A percentile compares a stretch with the other conserved stretches of the same genome.
These are phyloP conservation scores for Thumatha senex DNA, from an alignment of 2,888 invertebrate genomes.

Conservation along the genomic window DNA sequence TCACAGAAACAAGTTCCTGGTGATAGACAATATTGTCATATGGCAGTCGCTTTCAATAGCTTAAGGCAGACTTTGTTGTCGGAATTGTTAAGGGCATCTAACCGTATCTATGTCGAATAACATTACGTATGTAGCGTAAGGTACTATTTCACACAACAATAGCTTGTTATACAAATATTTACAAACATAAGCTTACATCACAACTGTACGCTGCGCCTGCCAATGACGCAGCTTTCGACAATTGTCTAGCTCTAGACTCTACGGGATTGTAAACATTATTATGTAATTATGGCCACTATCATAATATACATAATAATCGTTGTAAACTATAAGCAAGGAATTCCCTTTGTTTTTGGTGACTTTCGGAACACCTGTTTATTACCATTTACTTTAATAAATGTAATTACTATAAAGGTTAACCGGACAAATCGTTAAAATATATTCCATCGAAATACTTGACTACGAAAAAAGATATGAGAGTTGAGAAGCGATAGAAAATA, in stretches of 20 bases:
- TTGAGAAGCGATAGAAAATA: too few species aligned
- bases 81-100: too few species aligned
- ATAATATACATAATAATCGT: neutral
- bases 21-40: too few species aligned
- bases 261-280: neutral
- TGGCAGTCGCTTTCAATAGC: too few species aligned
- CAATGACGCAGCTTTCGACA: constrained; percentile 1
- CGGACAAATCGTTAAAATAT: too few species aligned
- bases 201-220: neutral
- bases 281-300: neutral
- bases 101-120: too few species aligned
- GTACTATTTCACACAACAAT: neutral
- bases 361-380: neutral
- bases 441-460: too few species aligned
- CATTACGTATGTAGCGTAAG: constrained; percentile 1
- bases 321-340: neutral
- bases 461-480: too few species aligned
- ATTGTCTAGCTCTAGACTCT: neutral
- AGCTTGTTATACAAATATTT: constrained; percentile 14
- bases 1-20: too few species aligned
- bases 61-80: too few species aligned
- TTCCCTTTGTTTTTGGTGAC: neutral
- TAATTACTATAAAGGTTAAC: too few species aligned
- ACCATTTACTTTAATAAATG: too few species aligned
- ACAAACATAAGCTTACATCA: constrained; percentile 12